Evolutionary conservation across 2,113 vertebrate species (phyloP).

Genomic region (Crocuta crocuta): DNA sequence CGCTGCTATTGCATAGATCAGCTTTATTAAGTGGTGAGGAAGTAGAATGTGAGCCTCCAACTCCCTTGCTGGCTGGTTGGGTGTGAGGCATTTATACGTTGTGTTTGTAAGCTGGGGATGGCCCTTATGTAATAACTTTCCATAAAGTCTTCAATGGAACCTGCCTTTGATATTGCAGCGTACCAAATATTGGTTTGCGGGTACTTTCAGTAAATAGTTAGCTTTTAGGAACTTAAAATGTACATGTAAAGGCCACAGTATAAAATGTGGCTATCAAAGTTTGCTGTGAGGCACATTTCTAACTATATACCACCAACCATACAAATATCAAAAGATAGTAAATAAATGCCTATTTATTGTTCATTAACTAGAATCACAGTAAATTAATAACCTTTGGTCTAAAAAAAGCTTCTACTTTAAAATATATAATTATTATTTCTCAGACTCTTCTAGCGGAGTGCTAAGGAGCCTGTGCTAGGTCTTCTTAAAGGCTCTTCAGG

Average conservation of each 20-base stretch:
- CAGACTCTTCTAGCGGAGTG: background rate
- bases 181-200: background rate
- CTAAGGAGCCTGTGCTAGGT: background rate
- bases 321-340: constrained; percentile 58
- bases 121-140: background rate
- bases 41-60: background rate
- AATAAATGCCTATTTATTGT: constrained; percentile 63
- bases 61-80: background rate
- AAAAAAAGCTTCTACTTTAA: constrained; percentile 52
- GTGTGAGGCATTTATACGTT: background rate
- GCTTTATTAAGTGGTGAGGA: background rate
- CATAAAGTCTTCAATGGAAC: constrained; percentile 47
- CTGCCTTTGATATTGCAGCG: background rate
- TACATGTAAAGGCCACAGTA: background rate
- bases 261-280: constrained; percentile 50
- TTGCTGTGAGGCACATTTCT: constrained; percentile 16
- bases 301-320: constrained; percentile 41
- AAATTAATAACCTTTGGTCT: constrained; percentile 52
- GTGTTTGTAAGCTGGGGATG: background rate
- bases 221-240: constrained; percentile 55
- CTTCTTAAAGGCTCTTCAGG: constrained; percentile 12
- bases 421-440: constrained; percentile 52
- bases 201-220: constrained; percentile 33
- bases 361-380: constrained; percentile 48
- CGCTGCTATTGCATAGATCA: background rate